A percentile compares a stretch with the other conserved stretches of the same genome.
Evolutionary conservation across 2,113 vertebrate genomes (phyloP).

Genomic region (Otis tarda): DNA sequence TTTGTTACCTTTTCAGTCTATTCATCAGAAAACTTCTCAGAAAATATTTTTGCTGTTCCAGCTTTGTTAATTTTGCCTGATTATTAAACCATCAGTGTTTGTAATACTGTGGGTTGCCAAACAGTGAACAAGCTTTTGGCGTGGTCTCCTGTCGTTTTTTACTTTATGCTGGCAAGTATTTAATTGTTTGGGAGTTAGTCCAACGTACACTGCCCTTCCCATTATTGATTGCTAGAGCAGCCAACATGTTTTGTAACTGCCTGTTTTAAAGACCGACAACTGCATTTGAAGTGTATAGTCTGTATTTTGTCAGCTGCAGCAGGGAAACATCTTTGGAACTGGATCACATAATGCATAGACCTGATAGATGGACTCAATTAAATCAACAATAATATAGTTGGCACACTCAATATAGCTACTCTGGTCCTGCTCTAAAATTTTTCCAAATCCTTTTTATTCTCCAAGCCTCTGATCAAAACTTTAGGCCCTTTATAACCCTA

Average conservation of each 20-base stretch:
- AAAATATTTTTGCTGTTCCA: conserved; percentile 23
- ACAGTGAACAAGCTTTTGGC: conserved; percentile 57
- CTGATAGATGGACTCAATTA: conserved; percentile 68
- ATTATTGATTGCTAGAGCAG: conserved; percentile 58
- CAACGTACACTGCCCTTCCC: conserved; percentile 62
- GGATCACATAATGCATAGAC: conserved; percentile 58
- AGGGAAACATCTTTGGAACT: conserved; percentile 59
- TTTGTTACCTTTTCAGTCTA: conserved; percentile 18
- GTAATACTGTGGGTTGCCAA: conserved; percentile 50
- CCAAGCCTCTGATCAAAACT: conserved; percentile 70
- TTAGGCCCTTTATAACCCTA: conserved; percentile 72
- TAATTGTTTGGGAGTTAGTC: conserved; percentile 66
- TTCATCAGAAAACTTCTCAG: conserved; percentile 27
- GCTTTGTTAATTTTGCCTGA: conserved; percentile 9
- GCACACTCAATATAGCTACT: conserved; percentile 64
- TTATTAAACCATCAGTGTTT: conserved; percentile 62
- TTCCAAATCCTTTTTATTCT: conserved; percentile 42
- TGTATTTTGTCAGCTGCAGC: conserved; percentile 69
- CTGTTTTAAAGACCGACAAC: conserved; percentile 50
- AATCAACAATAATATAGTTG: conserved; percentile 69
- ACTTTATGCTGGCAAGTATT: conserved; percentile 63
- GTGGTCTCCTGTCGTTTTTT: not conserved
- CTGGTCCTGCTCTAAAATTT: conserved; percentile 64
- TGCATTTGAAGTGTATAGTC: conserved; percentile 61
- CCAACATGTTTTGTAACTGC: conserved; percentile 62